phyloP scores from a whole-genome alignment of 1,140 invertebrate genomes.

The Mactra quadrangularis region DNA sequence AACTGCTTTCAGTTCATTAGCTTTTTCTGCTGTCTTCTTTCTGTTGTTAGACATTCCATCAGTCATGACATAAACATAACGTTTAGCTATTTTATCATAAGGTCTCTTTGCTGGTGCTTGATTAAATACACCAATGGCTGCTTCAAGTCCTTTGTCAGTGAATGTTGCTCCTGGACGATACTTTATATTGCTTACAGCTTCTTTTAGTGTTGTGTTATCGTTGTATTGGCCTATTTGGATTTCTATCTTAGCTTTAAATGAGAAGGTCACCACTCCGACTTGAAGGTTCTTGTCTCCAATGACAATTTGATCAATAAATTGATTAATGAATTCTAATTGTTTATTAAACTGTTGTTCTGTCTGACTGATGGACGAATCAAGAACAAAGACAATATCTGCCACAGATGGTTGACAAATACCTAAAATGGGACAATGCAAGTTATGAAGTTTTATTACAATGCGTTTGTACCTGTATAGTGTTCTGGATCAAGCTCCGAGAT shows the following conservation, averaged over 20 bases:
- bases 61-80: constrained; percentile 37
- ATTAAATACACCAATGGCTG: too few species aligned
- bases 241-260: constrained; percentile 33
- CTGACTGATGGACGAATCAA: constrained; percentile 44
- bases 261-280: constrained; percentile 46
- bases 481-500: too few species aligned
- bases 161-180: constrained; percentile 35
- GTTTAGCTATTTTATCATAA: constrained; percentile 9
- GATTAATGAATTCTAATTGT: constrained; percentile 41
- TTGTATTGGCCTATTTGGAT: constrained; percentile 32
- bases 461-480: too few species aligned
- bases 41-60: constrained; percentile 55
- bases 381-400: constrained; percentile 43
- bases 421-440: too few species aligned
- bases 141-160: constrained; percentile 41
- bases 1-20: constrained; percentile 62
- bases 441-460: too few species aligned
- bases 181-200: constrained; percentile 19
- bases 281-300: constrained; percentile 33
- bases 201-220: constrained; percentile 19
- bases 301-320: constrained; percentile 24
- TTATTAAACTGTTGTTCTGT: constrained; percentile 38
- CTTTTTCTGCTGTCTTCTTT: background rate
- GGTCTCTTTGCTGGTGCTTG: too few species aligned
- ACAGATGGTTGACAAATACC: constrained; percentile 26